Conservation (phyloP, 2,113 vertebrate genomes). For the Nipponia nippon region DNA sequence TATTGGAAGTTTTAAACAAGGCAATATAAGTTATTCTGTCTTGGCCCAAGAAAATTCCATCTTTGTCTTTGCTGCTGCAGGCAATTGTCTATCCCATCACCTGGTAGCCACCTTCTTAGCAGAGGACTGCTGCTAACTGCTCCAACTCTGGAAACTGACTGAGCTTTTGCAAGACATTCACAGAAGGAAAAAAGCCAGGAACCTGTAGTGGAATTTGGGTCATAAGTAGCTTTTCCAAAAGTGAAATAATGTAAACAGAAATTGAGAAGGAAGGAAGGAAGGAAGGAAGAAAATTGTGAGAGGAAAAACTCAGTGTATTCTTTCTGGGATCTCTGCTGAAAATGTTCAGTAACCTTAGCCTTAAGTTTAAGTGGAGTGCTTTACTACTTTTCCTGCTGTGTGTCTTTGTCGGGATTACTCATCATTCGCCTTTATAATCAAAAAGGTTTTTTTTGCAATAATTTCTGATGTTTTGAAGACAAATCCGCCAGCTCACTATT, state of each 20-base stretch:
- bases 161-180: neutral
- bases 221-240: neutral
- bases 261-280: neutral
- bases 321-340: neutral
- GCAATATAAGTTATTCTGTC: neutral
- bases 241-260: neutral
- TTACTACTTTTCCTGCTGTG: neutral
- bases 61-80: neutral
- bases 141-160: neutral
- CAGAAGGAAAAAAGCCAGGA: neutral
- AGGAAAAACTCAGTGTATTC: neutral
- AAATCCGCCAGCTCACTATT: neutral
- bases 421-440: neutral
- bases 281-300: neutral
- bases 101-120: neutral
- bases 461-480: neutral
- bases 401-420: neutral
- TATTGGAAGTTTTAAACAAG: neutral
- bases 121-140: neutral
- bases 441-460: fast-evolving
- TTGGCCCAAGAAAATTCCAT: neutral
- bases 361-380: neutral
- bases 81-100: neutral
- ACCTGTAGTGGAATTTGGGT: neutral
- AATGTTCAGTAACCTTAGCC: neutral